Evolutionary conservation across 2,797 vertebrate genomes (phyloP).

Genomic region (Pangasius krempfi): DNA sequence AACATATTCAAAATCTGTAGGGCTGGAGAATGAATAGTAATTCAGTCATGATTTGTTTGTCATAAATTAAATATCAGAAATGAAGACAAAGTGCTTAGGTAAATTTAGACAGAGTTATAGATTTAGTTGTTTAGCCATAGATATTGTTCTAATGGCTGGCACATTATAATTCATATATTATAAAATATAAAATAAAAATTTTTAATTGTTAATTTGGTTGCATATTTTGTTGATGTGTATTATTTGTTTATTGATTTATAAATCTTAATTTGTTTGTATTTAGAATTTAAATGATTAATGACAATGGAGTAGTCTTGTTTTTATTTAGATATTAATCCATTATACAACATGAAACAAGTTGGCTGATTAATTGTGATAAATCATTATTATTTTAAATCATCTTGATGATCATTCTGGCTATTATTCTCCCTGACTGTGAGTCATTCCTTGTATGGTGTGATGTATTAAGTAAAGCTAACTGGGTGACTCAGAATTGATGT

Average conservation of each 20-base stretch:
- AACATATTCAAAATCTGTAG: background rate
- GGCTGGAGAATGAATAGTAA: background rate
- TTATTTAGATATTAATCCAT: background rate
- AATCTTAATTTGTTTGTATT: background rate
- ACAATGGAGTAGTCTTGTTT: background rate
- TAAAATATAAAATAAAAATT: background rate
- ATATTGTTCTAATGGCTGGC: background rate
- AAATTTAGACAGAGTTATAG: background rate
- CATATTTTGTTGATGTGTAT: background rate
- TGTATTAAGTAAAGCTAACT: background rate
- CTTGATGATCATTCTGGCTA: background rate
- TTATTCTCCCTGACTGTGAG: background rate
- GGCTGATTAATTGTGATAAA: background rate
- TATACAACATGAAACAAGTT: background rate
- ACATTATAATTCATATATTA: background rate
- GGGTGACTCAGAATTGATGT: background rate
- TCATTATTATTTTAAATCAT: background rate
- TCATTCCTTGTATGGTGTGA: constrained; percentile 6
- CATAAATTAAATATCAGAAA: background rate
- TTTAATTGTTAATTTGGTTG: background rate
- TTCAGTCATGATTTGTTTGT: background rate
- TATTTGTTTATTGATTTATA: background rate
- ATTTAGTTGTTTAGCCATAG: background rate
- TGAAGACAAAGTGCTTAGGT: background rate
- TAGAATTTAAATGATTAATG: background rate